Base-by-base conservation (phyloP, 2,797 vertebrate species). In the Dryobates pubescens region DNA sequence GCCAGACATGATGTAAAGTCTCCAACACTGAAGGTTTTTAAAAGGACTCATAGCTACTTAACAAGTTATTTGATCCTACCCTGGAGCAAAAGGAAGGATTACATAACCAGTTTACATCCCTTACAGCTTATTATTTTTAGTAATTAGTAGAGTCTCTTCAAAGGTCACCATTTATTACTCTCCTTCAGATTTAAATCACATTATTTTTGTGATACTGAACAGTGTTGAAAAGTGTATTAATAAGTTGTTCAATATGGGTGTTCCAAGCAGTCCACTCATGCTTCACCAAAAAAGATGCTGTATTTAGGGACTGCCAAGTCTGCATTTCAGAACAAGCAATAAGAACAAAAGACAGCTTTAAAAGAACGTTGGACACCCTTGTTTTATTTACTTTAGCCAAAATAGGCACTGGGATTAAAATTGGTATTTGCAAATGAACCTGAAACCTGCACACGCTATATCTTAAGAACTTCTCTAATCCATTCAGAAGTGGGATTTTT, bases 81-180 rank as follows among this genome's bases (percentile, higher is more conserved):
- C 56, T 41, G 63, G 23, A 89, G 79, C 56, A 93, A 93, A 38
- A 74, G 4, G 18, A 90, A 87, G 51, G 34, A 89, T 80, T 90
- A 86, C 89, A 86, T 34, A 87, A 81, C 3, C 13, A 59, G 26
- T 75, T 83, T 83, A 86, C 23, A 63, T 41, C 38, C 27, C 27
- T 81, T 85, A 57, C 3, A 57, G 13, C 6, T 77, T 64, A 81
- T 65, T 87, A 57, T 78, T 89, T 85, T 80, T 61, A 90, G 32
- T 65, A 92, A 92, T 61, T 67, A 75, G 56, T 64, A 72, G 24
- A 91, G 38, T 3, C 12, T 87, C 47, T 61, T 81, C 57, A 91
- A 86, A 76, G 47, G 53, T 65, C 59, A 67, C 38, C 15, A 59
- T 45, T 85, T 85, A 63, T 53, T 59, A 56, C 47, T 47, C 34